Percentiles rank a stretch among this genome's conserved stretches.
phyloP scores from a whole-genome alignment of 2,797 vertebrate species.

The Hozukius guyotensis region DNA sequence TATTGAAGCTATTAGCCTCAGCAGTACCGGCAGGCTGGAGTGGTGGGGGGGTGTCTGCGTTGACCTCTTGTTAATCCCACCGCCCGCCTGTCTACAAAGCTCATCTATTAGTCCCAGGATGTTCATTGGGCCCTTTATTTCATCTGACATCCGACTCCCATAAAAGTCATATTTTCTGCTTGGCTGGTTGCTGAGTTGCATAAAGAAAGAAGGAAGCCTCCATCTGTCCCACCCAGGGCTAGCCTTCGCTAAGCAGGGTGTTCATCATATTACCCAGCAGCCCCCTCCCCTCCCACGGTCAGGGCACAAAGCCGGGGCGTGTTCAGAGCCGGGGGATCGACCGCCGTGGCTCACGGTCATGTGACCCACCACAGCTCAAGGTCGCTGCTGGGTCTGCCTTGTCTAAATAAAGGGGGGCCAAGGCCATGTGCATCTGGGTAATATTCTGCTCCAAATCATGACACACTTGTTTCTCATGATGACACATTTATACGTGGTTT shows the following conservation, averaged over 20 bases:
- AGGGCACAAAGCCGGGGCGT: neutral
- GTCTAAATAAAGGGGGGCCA: neutral
- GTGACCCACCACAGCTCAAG: constrained; percentile 24
- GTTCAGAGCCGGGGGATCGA: neutral
- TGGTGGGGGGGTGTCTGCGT: neutral
- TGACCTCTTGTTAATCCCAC: constrained; percentile 18
- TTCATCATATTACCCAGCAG: constrained; percentile 36
- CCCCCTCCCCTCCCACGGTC: neutral
- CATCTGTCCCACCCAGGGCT: constrained; percentile 61
- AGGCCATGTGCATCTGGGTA: neutral
- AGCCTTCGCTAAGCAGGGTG: constrained; percentile 31
- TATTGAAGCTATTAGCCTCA: neutral
- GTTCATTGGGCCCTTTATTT: constrained; percentile 45
- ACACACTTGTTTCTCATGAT: neutral
- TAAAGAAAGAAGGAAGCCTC: constrained; percentile 56
- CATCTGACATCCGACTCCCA: constrained; percentile 40
- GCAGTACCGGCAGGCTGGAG: neutral
- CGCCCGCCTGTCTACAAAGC: constrained; percentile 1
- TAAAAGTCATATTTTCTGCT: constrained; percentile 45
- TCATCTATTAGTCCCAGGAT: constrained; percentile 15
- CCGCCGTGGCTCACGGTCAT: constrained; percentile 5
- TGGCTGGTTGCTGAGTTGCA: constrained; percentile 44
- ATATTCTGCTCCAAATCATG: neutral
- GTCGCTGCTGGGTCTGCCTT: neutral
- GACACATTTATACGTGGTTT: neutral